Base-by-base conservation (phyloP, 2,797 vertebrate genomes). In the Perodicticus potto region DNA sequence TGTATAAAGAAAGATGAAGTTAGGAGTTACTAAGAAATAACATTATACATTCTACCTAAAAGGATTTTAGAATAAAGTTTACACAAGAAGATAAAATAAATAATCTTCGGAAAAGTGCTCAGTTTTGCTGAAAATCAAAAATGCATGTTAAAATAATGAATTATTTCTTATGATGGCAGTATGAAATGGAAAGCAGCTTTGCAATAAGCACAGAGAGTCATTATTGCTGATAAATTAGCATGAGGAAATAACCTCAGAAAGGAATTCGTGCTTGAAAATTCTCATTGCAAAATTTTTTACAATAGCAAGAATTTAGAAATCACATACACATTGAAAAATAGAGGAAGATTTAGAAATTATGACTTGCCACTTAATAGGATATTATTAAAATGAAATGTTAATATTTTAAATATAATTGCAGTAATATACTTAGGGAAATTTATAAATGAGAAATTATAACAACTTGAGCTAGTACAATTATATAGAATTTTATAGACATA, bases 121-220 rank as follows among this genome's bases (percentile, higher is more conserved):
- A 17, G 16, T 76, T 90, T 92, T 86, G 27, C 63, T 93, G 72
- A 83, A 86, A 87, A 45, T 73, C 72, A 74, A 86, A 94, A 37
- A 59, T 80, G n/a, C 22, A 37, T 80, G 37, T 80, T 80, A 80
- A 45, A 57, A 57, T 80, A 57, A 57, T 80, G 14, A 80, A 17
- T 65, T 86, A 61, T 91, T 95, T 93, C 53, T 63, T 81, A 70
- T 61, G 22, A 63, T 85, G n/a, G 27, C 67, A 87, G 27, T 55
- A 91, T 95, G 77, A 92, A 94, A 94, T 94, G 65, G 61, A 88
- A 91, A 94, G 74, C 49, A 81, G 69, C 82, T 92, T 95, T 95
- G 34, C 32, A 81, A 1, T 93, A 93, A n/a, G 25, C 67, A 73
- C 34, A 61, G 43, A 69, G 63, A 96, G 32, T 19, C 70, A 73